Evolutionary conservation across 2,797 vertebrate species (phyloP).

Genomic region (Phaenicophaeus curvirostris): DNA sequence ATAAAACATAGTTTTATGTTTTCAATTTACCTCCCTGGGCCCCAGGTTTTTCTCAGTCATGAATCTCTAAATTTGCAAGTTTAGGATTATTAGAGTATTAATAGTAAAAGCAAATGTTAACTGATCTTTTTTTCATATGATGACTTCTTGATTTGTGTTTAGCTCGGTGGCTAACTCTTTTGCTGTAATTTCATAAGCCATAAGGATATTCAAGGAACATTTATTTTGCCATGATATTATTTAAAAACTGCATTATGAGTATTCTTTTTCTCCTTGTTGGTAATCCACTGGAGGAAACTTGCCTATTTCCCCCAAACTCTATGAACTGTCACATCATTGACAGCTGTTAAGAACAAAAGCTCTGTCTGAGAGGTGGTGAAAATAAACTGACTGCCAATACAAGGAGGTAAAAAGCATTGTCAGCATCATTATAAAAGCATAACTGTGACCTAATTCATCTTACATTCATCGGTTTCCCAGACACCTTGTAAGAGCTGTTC

Average conservation of each 20-base stretch:
- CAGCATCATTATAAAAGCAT: not conserved
- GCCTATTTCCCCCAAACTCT: not conserved
- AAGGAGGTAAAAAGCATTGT: slow-evolving; percentile 3
- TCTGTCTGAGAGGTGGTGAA: not conserved
- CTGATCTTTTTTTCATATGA: not conserved
- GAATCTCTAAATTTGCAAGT: not conserved
- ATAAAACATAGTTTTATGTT: no score
- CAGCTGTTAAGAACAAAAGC: not conserved
- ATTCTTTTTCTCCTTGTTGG: not conserved
- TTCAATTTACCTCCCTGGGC: not conserved
- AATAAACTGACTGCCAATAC: not conserved
- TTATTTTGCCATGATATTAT: not conserved
- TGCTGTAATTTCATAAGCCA: not conserved
- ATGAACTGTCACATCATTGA: not conserved
- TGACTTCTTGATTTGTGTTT: not conserved
- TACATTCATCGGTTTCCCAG: not conserved
- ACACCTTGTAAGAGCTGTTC: not conserved
- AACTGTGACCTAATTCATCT: not conserved
- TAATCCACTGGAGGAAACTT: not conserved
- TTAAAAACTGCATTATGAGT: not conserved
- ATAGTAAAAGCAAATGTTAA: not conserved
- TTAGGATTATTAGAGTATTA: not conserved
- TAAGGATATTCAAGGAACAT: not conserved
- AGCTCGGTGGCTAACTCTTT: not conserved
- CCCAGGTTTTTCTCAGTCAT: not conserved